Evolutionary conservation across 2,113 vertebrate genomes (phyloP), one percentile per base, ranked within the genome.

Genomic region (Brachionichthys hirsutus): DNA sequence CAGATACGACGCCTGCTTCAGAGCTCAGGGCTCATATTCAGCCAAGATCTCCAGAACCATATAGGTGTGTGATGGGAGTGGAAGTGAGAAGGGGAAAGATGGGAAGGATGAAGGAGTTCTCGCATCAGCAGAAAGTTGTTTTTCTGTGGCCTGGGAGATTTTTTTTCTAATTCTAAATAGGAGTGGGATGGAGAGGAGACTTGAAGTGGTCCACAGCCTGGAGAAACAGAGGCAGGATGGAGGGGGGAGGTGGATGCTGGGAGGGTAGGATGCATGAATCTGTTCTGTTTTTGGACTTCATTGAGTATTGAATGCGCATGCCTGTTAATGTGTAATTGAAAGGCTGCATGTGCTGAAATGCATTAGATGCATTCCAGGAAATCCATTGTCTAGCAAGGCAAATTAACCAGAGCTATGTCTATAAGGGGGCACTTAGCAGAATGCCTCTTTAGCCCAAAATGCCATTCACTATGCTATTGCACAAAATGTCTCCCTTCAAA

Each of bases 81-180:
- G 60, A 70, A 78, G 63, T 67, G 71, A 72, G 55, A 69, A 56
- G 63, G 24, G 24, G 24, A 65, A 51, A 66, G 77, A 77, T 62
- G 67, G 62, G 70, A 72, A 81, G 72, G 77, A 83, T 77, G 86
- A 82, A 81, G 80, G 85, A 82, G 81, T 77, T 54, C 88, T 89
- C 82, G 87, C 91, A 93, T 95, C 94, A 96, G 93, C 94, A 95
- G 91, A 95, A 95, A 89, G 84, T 82, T 92, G 88, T 93, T 95
- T 94, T 92, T 93, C 89, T 86, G 86, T 89, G 83, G 92, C 91
- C 91, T 87, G 81, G 81, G 84, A 89, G 91, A 90, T 90, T n/a
- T n/a, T n/a, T n/a, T n/a, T n/a, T 93, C 89, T 93, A 88, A 94
- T 94, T 92, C 36, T 91, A 92, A 90, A 89, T 89, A 77, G 60